phyloP scores from a whole-genome alignment of 2,113 vertebrate species.

The Brachyistius frenatus region DNA sequence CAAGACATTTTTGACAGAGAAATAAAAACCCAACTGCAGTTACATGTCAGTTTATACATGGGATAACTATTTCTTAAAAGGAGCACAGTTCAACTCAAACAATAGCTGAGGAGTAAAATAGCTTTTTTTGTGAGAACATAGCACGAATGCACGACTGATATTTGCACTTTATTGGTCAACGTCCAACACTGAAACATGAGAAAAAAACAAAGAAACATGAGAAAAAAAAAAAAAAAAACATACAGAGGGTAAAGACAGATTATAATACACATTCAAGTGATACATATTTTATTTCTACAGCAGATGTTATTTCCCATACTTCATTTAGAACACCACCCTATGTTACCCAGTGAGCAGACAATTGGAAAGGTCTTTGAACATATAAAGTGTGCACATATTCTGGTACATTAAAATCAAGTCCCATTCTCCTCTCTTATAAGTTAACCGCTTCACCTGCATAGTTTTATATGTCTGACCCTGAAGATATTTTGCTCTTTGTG shows the following conservation, averaged over 20 bases:
- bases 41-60: neutral
- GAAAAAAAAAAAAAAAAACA: neutral
- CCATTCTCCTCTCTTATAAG: neutral
- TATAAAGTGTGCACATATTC: neutral
- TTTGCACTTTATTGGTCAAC: conserved; percentile 1
- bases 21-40: conserved; percentile 2
- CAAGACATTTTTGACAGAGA: conserved; percentile 10
- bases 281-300: neutral
- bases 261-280: neutral
- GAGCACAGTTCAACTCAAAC: neutral
- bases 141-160: neutral
- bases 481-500: conserved; percentile 5
- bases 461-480: neutral
- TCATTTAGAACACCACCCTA: neutral
- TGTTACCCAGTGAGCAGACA: neutral
- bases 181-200: neutral
- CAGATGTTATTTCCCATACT: neutral
- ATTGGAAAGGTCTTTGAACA: neutral
- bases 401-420: neutral
- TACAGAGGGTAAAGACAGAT: neutral
- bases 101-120: neutral
- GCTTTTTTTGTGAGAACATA: neutral
- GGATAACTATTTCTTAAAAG: neutral
- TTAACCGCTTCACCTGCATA: neutral
- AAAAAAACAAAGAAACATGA: neutral